Evolutionary conservation across 2,113 vertebrate species (phyloP), one percentile per base, ranked within the genome.

Genomic region (Sialia sialis): DNA sequence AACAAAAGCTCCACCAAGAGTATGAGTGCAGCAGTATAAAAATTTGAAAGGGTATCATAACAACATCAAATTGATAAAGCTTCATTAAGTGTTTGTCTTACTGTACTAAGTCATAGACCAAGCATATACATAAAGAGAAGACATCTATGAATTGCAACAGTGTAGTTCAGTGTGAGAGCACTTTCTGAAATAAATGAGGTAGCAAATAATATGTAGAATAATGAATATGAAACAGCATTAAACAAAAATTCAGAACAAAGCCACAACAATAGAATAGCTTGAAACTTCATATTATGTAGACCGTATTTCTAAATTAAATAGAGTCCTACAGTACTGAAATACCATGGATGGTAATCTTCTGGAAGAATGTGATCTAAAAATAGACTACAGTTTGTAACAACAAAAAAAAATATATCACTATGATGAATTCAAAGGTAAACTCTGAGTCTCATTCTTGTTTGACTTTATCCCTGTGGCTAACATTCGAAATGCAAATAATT

Each of bases 1-100:
- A 97, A 95, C 81, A 96, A 97, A 97, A 93, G 84, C 72, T 94
- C 95, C 88, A 96, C 92, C 96, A 96, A 96, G 90, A 97, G 67
- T 87, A 92, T 74, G 72, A 69, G 16, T 92, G 64, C n/a, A 95
- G 82, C 20, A 92, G 19, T 78, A 86, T 81, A 79, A 84, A 95
- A 80, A 87, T 81, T 56, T 58, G 49, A 68, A 70, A 92, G 26
- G 17, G 26, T 41, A 25, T 52, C 30, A 46, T 83, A 91, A 76
- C n/a, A 84, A 85, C 49, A 93, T 58, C 27, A 93, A 70, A 84
- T 29, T 78, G 54, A 94, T 92, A 83, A 92, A 87, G 17, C 25
- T 83, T 93, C 56, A 58, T 84, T 94, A 91, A 81, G 15, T 5
- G 22, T 81, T 89, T 90, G 19, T 73, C 43, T 20, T 75, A 67